Conservation (phyloP, 2,888 invertebrate species). For the Oscheius myriophilus region DNA sequence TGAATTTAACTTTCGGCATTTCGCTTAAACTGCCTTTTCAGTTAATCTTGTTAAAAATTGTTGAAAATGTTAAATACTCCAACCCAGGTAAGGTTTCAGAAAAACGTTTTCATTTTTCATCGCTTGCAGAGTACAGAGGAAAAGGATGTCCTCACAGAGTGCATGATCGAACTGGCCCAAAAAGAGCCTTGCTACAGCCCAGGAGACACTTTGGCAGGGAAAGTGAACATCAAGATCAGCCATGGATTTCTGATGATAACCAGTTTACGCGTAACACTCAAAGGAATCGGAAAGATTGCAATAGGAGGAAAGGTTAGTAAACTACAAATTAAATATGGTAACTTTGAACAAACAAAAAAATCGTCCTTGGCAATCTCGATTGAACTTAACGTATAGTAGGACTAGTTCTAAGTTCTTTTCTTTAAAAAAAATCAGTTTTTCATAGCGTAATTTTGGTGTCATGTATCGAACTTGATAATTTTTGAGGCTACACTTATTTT, state of each 20-base stretch:
- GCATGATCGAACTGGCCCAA: slow-evolving; percentile 37
- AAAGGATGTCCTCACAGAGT: slow-evolving; percentile 43
- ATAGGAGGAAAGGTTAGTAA: slow-evolving; percentile 12
- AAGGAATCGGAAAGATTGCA: slow-evolving; percentile 28
- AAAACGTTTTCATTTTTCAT: slow-evolving; percentile 10
- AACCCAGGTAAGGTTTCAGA: slow-evolving; percentile 3
- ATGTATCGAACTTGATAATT: too few relatives aligned
- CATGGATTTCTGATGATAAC: slow-evolving; percentile 40
- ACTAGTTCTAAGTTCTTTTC: too few relatives aligned
- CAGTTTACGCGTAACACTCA: slow-evolving; percentile 39
- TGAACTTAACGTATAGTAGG: too few relatives aligned
- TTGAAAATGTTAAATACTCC: slow-evolving; percentile 21
- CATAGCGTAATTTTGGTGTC: too few relatives aligned
- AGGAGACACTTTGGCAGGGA: slow-evolving; percentile 43
- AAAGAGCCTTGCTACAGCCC: slow-evolving; percentile 38
- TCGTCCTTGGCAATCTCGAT: too few relatives aligned
- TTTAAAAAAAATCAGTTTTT: too few relatives aligned
- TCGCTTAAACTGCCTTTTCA: too few relatives aligned
- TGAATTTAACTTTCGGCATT: too few relatives aligned
- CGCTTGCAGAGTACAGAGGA: slow-evolving; percentile 22
- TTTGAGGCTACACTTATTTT: too few relatives aligned
- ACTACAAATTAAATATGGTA: too few relatives aligned
- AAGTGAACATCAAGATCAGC: slow-evolving; percentile 36
- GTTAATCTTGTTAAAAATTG: too few relatives aligned
- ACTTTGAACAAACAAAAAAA: too few relatives aligned